Conservation (phyloP, 2,113 vertebrate genomes). For the Trichomycterus rosablanca region DNA sequence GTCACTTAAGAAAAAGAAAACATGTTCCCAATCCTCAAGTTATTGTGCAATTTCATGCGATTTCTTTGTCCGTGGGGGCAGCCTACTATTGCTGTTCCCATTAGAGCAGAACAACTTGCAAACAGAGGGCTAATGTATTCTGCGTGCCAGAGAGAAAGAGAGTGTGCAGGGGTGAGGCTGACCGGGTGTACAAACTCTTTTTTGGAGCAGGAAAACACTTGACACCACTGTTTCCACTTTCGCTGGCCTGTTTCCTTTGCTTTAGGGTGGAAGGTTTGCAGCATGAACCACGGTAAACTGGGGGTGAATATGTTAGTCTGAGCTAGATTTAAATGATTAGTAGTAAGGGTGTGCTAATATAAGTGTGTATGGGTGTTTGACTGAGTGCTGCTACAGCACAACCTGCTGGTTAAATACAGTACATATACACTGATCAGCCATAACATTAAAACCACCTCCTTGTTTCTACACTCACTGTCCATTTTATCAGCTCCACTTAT, state of each 20-base stretch:
- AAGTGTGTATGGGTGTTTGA: not conserved
- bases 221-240: constrained; percentile 52
- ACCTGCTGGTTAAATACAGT: constrained; percentile 65
- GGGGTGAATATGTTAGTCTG: constrained; percentile 41
- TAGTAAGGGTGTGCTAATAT: too few species aligned
- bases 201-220: constrained; percentile 43
- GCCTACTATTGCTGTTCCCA: too few species aligned
- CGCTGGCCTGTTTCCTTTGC: constrained; percentile 45
- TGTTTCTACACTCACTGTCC: too few species aligned
- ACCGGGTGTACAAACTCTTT: constrained; percentile 13
- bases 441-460: too few species aligned
- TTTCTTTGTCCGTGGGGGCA: too few species aligned
- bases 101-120: too few species aligned
- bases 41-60: too few species aligned
- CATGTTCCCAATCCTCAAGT: too few species aligned
- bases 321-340: not conserved
- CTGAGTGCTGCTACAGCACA: constrained; percentile 59
- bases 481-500: too few species aligned
- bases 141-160: constrained; percentile 17
- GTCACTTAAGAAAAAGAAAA: too few species aligned
- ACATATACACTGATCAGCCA: too few species aligned
- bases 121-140: too few species aligned
- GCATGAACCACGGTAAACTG: constrained; percentile 21
- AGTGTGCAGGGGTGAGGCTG: constrained; percentile 1
- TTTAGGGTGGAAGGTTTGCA: constrained; percentile 39